Base-by-base conservation (phyloP, 2,113 vertebrate species). In the Zosterops hypoxanthus region DNA sequence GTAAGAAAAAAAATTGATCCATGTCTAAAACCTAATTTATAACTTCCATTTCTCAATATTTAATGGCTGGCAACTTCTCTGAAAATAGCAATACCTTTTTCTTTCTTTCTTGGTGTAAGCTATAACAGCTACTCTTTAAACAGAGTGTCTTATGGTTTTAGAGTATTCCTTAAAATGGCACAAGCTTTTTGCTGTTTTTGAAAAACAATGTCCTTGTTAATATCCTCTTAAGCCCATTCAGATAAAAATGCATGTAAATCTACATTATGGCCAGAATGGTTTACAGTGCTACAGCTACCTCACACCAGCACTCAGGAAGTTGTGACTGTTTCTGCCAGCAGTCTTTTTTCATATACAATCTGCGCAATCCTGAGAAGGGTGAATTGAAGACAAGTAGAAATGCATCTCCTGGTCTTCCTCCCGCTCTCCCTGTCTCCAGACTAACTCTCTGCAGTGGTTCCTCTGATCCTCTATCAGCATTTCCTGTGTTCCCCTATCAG, bases 401-500 rank as follows among this genome's bases (percentile, higher is more conserved):
- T 6, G 42, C n/a, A 14, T 73, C 50, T 85, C 49, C 66, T 56
- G n/a, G 11, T 34, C 63, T 63, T 66, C 57, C 63, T 47, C 25
- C 46, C 16, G 1, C 79, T 88, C 12, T 83, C 92, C 80, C 84
- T 73, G 46, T 86, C 92, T 96, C 55, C 87, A 64, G 69, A 29
- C 39, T 20, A 8, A 16, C 28, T 3, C 22, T 49, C 52, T 94
- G 85, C 75, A 36, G 12, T 21, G 61, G 88, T 57, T 65, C 5
- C 76, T 46, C 44, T 80, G 52, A 72, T 86, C 66, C 86, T 70
- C 44, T 86, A 0, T 68, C 92, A 87, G 88, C 59, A 39, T 49
- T 91, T 94, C 68, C 95, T 91, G 77, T 36, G 55, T 29, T 73
- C 41, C 47, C 56, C n/a, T 26, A 92, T 91, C 90, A 76, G 34